Base-by-base conservation (phyloP, 2,888 invertebrate species). In the Eilema depressum region DNA sequence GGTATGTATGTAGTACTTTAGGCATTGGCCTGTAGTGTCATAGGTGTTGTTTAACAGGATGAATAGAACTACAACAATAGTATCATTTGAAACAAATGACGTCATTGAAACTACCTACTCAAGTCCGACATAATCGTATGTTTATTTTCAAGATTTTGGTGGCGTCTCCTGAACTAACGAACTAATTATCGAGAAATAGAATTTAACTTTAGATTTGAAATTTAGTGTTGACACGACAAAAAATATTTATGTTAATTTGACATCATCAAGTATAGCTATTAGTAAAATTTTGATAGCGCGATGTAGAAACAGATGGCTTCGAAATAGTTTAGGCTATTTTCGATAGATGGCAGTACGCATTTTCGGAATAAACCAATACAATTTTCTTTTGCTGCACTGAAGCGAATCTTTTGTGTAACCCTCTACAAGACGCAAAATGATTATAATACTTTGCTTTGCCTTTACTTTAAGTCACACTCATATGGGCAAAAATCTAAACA, bases 11-110 rank as follows among this genome's bases (percentile, higher is more conserved):
- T 23, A 25, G 28, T 64, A 53, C 63, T 53, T 57, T 57, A 66
- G 57, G 57, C 28, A 53, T 66, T 56, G 57, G 66, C 30, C 33
- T 30, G 33, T 64, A 64, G 12, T 53, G 64, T 64, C 64, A 64
- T 53, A 53, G 64, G 64, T 64, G 64, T 47, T 64, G 47, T 53
- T 41, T 28, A 53, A 33, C 66, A 66, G 66, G 66, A 66, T 66
- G 57, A 66, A 59, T 26, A 59, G 26, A 59, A 59, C 59, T 59
- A 59, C 59, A 59, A 59, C 59, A 59, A 59, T 59, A 59, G 59
- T 17, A 59, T 59, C 59, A 59, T 59, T 59, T 59, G 17, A 59
- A 26, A 59, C 26, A 59, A 28, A 14, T 59, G 59, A 59, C 59
- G 59, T 59, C 59, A 59, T 26, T 17, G 26, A 59, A 59, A 59